A percentile compares a stretch with the other conserved stretches of the same genome.
phyloP scores from a whole-genome alignment of 2,888 invertebrate genomes.

The Apocheima hispidaria region DNA sequence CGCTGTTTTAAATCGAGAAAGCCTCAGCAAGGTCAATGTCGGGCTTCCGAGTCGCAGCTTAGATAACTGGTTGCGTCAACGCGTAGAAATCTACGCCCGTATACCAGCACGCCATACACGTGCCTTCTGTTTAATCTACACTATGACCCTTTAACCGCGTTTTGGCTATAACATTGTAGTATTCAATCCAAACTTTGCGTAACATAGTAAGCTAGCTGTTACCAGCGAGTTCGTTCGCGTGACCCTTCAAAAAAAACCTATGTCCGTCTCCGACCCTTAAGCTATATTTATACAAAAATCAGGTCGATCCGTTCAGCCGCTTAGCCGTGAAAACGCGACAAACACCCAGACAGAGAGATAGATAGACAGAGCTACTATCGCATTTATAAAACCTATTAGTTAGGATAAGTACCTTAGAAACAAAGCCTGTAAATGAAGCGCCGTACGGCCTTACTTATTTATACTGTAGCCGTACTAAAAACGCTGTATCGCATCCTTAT shows the following conservation, averaged over 20 bases:
- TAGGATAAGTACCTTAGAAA: no score
- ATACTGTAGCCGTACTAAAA: background rate
- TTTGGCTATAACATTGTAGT: background rate
- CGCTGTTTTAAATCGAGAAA: slow-evolving; percentile 46
- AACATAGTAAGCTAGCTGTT: slow-evolving; percentile 1
- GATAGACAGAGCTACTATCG: no score
- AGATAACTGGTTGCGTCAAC: slow-evolving; percentile 41
- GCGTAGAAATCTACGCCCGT: slow-evolving; percentile 21
- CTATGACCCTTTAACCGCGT: slow-evolving; percentile 26
- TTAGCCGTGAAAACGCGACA: no score
- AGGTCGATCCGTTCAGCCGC: no score
- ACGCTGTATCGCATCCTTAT: background rate
- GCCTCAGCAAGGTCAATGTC: slow-evolving; percentile 56
- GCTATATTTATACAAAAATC: no score
- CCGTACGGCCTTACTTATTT: background rate
- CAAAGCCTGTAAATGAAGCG: slow-evolving; percentile 8
- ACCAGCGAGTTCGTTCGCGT: no score
- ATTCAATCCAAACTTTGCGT: slow-evolving; percentile 14
- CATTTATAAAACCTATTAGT: no score
- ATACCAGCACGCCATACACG: background rate
- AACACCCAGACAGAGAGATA: no score
- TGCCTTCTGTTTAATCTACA: slow-evolving; percentile 20
- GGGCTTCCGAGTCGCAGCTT: slow-evolving; percentile 45
- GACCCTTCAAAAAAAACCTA: no score
- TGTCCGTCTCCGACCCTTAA: no score